Evolutionary conservation across 2,797 vertebrate species (phyloP), one percentile per base, ranked within the genome.

Genomic region (Myotis myotis): DNA sequence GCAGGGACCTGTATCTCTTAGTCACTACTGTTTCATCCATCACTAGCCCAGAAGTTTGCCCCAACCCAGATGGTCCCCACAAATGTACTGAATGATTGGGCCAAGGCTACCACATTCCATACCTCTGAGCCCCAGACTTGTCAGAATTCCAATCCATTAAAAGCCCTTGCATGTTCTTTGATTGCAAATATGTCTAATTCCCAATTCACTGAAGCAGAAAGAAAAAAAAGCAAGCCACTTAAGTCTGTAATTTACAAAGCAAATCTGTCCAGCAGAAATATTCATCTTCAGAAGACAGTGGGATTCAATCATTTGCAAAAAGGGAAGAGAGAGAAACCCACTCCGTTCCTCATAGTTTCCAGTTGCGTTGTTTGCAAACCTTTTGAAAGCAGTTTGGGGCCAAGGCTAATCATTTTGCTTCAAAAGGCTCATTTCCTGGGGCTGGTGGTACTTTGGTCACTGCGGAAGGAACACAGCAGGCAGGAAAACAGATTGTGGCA

Each of bases 151-250:
- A 93, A 70, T 62, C 78, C 1, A 0, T 79, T 91, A 96, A 96
- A 79, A 92, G 72, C 66, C 47, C 83, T 96, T 86, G 53, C 74
- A 62, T 53, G 76, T 94, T n/a, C 60, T 95, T 85, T 96, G 91
- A 96, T 92, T 94, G 91, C 64, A 92, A 96, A 97, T 96, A 96
- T 57, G 36, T 92, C 93, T 97, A 87, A 96, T 95, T 94, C 60
- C 44, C 20, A 1, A 62, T 89, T 97, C 91, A 82, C 8, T 70
- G 93, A 96, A 97, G 87, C 64, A 88, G 75, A 23, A 94, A 94
- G 33, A 28, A 10, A 64, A 72, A 72, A 47, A 82, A 91, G 75
- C 87, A 95, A 94, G 84, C 36, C 84, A 95, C 81, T 89, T 0
- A 10, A 96, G 71, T 28, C 17, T 60, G 11, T 88, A 94, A 91